Conservation (phyloP, 2,888 invertebrate genomes). For the Phragmatobia fuliginosa region DNA sequence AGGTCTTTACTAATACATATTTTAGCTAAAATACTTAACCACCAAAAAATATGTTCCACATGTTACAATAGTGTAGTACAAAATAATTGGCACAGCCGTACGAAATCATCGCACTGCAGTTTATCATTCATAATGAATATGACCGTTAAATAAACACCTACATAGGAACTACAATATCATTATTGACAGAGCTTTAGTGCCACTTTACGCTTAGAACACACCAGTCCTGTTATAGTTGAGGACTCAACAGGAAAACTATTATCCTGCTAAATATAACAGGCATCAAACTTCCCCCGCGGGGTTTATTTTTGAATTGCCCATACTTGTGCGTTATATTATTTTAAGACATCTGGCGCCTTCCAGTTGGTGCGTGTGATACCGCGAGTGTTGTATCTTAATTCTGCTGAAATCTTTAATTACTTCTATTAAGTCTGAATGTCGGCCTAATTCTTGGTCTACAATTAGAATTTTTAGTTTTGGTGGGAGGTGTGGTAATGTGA, state of each 20-base stretch:
- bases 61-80: background rate
- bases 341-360: slow-evolving; percentile 70
- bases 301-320: slow-evolving; percentile 77
- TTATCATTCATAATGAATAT: slow-evolving; percentile 34
- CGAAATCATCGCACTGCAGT: slow-evolving; percentile 9
- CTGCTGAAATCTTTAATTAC: slow-evolving; percentile 47
- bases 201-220: slow-evolving; percentile 27
- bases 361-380: slow-evolving; percentile 60
- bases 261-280: slow-evolving; percentile 73
- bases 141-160: slow-evolving; percentile 51
- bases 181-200: slow-evolving; percentile 43
- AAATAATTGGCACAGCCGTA: slow-evolving; percentile 1
- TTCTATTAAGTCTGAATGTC: slow-evolving; percentile 65
- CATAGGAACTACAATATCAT: slow-evolving; percentile 40
- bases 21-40: background rate
- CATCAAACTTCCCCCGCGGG: slow-evolving; percentile 78
- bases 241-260: slow-evolving; percentile 62
- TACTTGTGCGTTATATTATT: slow-evolving; percentile 74
- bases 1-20: background rate
- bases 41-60: background rate
- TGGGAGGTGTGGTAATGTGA: slow-evolving; percentile 62
- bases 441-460: slow-evolving; percentile 71
- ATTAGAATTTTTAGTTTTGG: slow-evolving; percentile 64
- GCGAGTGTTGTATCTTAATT: slow-evolving; percentile 53
- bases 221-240: slow-evolving; percentile 40